Conservation (phyloP, 1,140 invertebrate genomes). For the Chlorops oryzae region DNA sequence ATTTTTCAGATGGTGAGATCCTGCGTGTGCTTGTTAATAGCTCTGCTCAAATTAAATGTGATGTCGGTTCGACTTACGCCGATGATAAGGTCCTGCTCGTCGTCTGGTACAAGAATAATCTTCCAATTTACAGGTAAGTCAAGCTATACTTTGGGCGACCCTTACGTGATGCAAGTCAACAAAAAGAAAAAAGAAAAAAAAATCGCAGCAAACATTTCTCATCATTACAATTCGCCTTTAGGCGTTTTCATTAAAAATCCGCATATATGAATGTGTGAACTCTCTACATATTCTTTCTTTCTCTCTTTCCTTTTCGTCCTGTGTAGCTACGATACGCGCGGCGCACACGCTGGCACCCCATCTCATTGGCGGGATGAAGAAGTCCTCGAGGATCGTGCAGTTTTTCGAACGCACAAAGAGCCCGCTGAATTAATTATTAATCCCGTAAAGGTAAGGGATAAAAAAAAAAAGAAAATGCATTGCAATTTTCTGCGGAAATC, state of each 20-base stretch:
- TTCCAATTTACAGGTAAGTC: conserved; percentile 55
- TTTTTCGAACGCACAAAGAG: conserved; percentile 52
- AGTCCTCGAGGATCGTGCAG: conserved; percentile 51
- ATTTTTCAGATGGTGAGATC: conserved; percentile 41
- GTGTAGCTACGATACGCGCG: conserved; percentile 49
- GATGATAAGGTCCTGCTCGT: conserved; percentile 54
- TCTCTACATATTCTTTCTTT: conserved; percentile 11
- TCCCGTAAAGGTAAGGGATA: conserved; percentile 38
- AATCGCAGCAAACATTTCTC: background rate
- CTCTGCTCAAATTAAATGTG: conserved; percentile 54
- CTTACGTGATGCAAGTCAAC: too few relatives aligned
- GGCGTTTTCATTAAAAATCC: conserved; percentile 1
- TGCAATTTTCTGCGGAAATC: too few relatives aligned
- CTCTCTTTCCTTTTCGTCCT: background rate
- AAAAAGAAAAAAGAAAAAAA: background rate
- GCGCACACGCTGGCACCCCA: conserved; percentile 47
- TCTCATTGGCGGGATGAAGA: conserved; percentile 52
- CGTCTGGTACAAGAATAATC: conserved; percentile 58
- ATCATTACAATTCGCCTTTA: background rate
- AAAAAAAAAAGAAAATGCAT: background rate
- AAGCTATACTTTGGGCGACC: background rate
- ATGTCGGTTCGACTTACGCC: conserved; percentile 52
- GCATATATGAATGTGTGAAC: conserved; percentile 8
- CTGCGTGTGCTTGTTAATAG: conserved; percentile 50
- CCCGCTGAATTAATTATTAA: conserved; percentile 51